Base-by-base conservation (phyloP, 2,888 invertebrate species). In the Yponomeuta plumbellus region DNA sequence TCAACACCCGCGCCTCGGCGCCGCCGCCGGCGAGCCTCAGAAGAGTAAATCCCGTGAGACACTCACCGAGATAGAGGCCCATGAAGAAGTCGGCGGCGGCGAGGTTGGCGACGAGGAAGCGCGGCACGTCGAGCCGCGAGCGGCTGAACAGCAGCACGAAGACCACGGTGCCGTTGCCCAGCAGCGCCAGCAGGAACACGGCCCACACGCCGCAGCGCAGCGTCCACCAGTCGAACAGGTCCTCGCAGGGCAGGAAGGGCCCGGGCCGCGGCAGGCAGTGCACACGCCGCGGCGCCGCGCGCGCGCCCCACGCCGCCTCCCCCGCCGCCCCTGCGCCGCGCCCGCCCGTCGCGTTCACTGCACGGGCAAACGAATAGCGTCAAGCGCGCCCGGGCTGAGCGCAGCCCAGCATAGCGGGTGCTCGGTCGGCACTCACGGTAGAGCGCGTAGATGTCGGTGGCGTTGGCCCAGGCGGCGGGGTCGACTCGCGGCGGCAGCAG, bases 211-310 rank as follows among this genome's bases (percentile, higher is more conserved):
- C 98, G 82, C 98, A 98, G 59, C 98, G 94, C 74, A 98, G 89
- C 5, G 98, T 97, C 98, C 98, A 98, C 98, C 98, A 98, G 81
- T 98, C 98, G 85, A 99, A 98, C 67, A 98, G 92, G 85, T 98
- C 98, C 79, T 97, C 96, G 84, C 98, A 99, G 5, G 98, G 98
- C 78, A 98, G 92, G 89, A 98, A 98, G 3, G 98, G 98, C 34
- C 97, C 97, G 95, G 85, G n/a, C 78, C 95, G 92, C 11, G 97
- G 98, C 73, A 96, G 88, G 80, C 97, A 97, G 74, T 95, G 95
- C 69, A 95, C 93, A 61, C 92, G 92, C 56, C 70, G 75, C 74
- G 61, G 76, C 69, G 69, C 79, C 77, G 70, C 73, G 78, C 39
- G 69, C 63, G 44, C 59, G 20, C 40, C 69, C 21, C 66, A 61